Evolutionary conservation across 2,888 invertebrate species (phyloP), one percentile per base, ranked within the genome.

Genomic region (Clitarchus hookeri): DNA sequence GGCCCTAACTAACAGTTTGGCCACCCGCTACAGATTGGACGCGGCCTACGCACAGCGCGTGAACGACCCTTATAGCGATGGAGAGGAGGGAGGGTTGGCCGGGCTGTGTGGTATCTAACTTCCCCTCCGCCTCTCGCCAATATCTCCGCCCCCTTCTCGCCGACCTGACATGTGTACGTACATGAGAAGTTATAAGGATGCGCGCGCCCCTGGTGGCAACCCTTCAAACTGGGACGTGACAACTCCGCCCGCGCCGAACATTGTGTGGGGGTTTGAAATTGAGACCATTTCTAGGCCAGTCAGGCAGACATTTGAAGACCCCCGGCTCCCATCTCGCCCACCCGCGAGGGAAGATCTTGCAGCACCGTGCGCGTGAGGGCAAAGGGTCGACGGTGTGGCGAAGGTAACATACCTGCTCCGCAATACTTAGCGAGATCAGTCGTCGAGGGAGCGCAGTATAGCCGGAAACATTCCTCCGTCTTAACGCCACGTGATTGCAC

Each of bases 221-320:
- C 87, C 88, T 88, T 88, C 88, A 88, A 88, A 88, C 86, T 85
- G 84, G 86, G 88, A 88, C 88, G 88, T 88, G 88, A 88, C 88
- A 87, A 36, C 78, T 84, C 84, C 65, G 85, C 84, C 54, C 86
- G 65, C 44, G 86, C 44, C 25, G 87, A 85, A 85, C 86, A 85
- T 86, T 86, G 85, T 84, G 85, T 85, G 44, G 85, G 26, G 44
- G 82, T 26, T 82, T 8, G 82, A 87, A 88, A 88, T 88, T 86
- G 87, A 83, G 87, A 83, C 88, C 88, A 88, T 88, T 88, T 86
- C 88, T 88, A 88, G 87, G 88, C 88, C 88, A 87, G 88, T 88
- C 88, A 88, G 88, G 88, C 84, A 86, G 84, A 36, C 53, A 79
- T 65, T 86, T 86, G 87, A 88, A 87, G 87, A 84, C 88, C 85